These are phyloP conservation scores for Drosophila arizonae DNA, from an alignment of 1,140 invertebrate species.

Conservation along the genomic window DNA sequence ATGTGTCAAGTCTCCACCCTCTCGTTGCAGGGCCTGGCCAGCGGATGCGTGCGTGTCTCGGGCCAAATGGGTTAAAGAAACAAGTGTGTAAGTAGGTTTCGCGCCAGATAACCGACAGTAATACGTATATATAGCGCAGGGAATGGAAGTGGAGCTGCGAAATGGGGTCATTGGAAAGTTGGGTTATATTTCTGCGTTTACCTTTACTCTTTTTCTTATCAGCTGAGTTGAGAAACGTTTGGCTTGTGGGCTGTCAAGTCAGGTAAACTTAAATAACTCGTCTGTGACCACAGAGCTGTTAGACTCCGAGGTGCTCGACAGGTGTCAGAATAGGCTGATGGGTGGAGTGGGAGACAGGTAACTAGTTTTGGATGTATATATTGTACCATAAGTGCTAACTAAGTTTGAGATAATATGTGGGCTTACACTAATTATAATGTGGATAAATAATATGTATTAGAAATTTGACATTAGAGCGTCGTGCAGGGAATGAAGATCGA, in stretches of 20 bases:
- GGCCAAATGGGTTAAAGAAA: constrained; percentile 45
- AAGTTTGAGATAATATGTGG: too few species aligned
- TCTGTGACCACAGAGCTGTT: constrained; percentile 27
- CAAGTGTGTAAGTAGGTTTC: constrained; percentile 39
- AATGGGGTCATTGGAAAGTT: constrained; percentile 55
- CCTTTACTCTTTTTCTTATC: constrained; percentile 16
- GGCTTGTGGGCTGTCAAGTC: constrained; percentile 36
- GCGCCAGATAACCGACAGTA: constrained; percentile 36
- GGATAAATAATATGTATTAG: too few species aligned
- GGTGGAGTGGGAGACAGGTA: too few species aligned
- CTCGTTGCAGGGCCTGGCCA: constrained; percentile 18
- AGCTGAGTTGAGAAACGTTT: constrained; percentile 33
- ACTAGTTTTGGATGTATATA: not conserved
- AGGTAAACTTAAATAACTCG: constrained; percentile 19
- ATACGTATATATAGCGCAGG: not conserved
- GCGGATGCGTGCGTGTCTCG: constrained; percentile 24
- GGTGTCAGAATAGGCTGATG: constrained; percentile 11
- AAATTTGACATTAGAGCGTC: too few species aligned
- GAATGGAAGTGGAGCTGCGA: constrained; percentile 28
- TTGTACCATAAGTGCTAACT: too few species aligned
- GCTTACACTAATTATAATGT: too few species aligned
- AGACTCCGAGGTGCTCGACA: constrained; percentile 11
- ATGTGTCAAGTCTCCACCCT: constrained; percentile 41
- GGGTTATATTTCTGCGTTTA: constrained; percentile 12
- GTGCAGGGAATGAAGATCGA: too few species aligned